These are phyloP conservation scores for Centropus bengalensis DNA, from an alignment of 2,113 vertebrate genomes.

Conservation along the genomic window DNA sequence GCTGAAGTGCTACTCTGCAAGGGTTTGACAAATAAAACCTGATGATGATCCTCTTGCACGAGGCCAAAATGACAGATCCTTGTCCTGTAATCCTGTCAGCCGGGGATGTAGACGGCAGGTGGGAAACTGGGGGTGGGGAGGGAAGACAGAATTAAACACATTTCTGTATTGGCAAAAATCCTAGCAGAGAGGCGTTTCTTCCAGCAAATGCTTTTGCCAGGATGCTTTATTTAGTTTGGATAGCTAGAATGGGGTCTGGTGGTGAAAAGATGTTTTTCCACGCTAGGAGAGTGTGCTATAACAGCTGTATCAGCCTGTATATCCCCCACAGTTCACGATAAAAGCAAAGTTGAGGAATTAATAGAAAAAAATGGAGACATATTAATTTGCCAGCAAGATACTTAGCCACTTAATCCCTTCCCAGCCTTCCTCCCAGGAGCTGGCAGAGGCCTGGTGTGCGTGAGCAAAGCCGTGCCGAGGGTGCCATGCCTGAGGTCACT, in stretches of 20 bases:
- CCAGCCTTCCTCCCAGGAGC: not conserved
- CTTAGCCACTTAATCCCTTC: constrained; percentile 30
- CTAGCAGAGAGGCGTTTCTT: constrained; percentile 21
- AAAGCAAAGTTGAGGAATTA: constrained; percentile 38
- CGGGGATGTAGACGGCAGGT: not conserved
- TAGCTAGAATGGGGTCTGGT: constrained; percentile 20
- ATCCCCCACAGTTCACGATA: constrained; percentile 4
- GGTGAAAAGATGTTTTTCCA: constrained; percentile 29
- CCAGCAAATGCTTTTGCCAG: constrained; percentile 25
- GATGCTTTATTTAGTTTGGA: constrained; percentile 48
- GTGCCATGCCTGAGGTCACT: not conserved
- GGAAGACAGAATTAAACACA: constrained; percentile 26
- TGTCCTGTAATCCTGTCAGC: constrained; percentile 7
- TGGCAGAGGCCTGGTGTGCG: not conserved
- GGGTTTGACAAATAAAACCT: not conserved
- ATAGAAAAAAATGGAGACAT: not conserved
- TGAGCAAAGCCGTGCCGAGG: not conserved
- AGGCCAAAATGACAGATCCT: not conserved
- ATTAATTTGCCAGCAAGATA: not conserved
- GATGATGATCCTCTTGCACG: not conserved
- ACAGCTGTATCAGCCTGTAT: constrained; percentile 18
- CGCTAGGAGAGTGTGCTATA: not conserved
- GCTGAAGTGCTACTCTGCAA: not conserved
- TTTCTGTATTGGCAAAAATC: constrained; percentile 31
- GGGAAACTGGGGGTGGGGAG: not conserved